Base-by-base conservation (phyloP, 2,113 vertebrate species). In the Zootoca vivipara region DNA sequence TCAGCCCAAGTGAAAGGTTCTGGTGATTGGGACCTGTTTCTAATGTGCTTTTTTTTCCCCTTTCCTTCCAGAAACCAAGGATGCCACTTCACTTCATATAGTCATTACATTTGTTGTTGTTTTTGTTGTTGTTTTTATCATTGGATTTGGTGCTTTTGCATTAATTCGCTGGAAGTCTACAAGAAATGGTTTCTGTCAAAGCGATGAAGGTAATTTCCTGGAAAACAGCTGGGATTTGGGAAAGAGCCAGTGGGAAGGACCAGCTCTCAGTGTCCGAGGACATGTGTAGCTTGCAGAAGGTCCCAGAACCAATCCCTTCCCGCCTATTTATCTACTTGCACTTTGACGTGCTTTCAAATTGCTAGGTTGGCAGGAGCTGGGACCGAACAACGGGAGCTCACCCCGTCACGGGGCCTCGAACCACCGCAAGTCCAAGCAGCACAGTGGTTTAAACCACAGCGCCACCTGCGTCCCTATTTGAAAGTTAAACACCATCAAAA, bases 81-180 rank as follows among this genome's bases (percentile, higher is more conserved):
- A 15, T 20, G 2, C 5, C n/a, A 4, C 13, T 58, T 40, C 24
- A 22, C 2, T 28, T 33, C 16, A 2, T 16, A 1, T 1, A 62
- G 2, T 2, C 13, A 1, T 3, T 8, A 30, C 3, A 2, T 1
- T 7, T 4, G 3, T 3, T 33, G n/a, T 65, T n/a, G 0, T 0
- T 1, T 0, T 4, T 7, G 7, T 1, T 38, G 28, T 3, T 20
- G 0, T 12, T 7, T 0, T 58, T 30, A 0, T 0, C 4, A 10
- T 30, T 26, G 9, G 0, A 8, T 2, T 13, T 18, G 15, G 26
- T 70, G 26, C 12, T 70, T 7, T 24, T 28, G 67, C 8, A 24
- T 30, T 69, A 35, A 20, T n/a, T 13, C 15, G 12, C 18, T 38
- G n/a, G 33, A 16, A 15, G 7, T 13, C 30, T 15, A 33, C 10